Percentiles rank a stretch among this genome's conserved stretches.
These are phyloP conservation scores for Crax fasciolata DNA, from an alignment of 2,797 vertebrate genomes.

Conservation along the genomic window DNA sequence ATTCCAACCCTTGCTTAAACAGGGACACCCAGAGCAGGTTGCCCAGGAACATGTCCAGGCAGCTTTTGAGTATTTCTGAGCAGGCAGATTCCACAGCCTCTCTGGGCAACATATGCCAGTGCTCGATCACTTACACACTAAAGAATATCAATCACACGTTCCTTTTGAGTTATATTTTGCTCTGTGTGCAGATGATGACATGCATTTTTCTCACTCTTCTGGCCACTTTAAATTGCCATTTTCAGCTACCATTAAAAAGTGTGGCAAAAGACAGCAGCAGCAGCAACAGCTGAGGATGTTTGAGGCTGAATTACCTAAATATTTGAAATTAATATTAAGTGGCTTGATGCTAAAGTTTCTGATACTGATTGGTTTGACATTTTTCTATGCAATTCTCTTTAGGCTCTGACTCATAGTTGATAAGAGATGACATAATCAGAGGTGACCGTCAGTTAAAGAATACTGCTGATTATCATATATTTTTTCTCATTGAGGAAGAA, in stretches of 20 bases:
- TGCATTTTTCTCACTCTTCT: background rate
- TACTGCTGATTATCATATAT: background rate
- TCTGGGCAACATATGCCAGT: too few species aligned
- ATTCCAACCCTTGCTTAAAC: background rate
- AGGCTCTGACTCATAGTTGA: background rate
- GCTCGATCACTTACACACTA: too few species aligned
- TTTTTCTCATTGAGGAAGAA: background rate
- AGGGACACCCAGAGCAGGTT: too few species aligned
- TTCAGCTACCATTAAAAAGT: background rate
- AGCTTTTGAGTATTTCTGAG: too few species aligned
- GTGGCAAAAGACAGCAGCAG: background rate
- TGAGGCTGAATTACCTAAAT: background rate
- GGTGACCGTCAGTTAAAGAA: background rate
- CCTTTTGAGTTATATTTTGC: background rate
- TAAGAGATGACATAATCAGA: background rate
- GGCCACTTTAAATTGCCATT: background rate
- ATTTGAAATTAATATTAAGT: background rate
- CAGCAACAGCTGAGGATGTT: background rate
- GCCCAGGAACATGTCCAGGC: too few species aligned
- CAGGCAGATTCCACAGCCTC: too few species aligned
- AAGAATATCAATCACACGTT: background rate
- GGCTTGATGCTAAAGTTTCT: background rate
- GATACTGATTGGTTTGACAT: background rate
- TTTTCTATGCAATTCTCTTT: background rate
- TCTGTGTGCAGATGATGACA: background rate